Percentiles rank a stretch among this genome's conserved stretches.
Evolutionary conservation across 1,140 invertebrate species (phyloP).

Genomic region (Drosophila mauritiana): DNA sequence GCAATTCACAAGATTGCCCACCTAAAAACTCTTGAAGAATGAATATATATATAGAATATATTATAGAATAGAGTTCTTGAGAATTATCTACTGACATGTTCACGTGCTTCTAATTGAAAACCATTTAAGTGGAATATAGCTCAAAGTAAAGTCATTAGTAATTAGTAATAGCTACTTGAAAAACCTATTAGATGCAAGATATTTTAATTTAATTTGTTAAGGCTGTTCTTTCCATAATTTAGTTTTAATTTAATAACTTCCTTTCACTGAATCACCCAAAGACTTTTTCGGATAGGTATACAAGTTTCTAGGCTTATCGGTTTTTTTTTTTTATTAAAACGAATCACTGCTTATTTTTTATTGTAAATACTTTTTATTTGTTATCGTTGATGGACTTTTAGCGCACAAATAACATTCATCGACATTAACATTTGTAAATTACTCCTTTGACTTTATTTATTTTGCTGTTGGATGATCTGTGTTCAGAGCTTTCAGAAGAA

Average conservation of each 20-base stretch:
- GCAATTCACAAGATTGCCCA: background rate
- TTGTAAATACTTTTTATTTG: background rate
- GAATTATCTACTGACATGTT: conserved; percentile 4
- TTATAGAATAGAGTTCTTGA: background rate
- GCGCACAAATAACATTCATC: background rate
- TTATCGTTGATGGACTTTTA: background rate
- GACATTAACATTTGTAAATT: background rate
- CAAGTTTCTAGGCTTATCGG: background rate
- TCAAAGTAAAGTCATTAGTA: too few relatives aligned
- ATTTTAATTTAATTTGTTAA: background rate
- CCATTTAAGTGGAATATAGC: too few relatives aligned
- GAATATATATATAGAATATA: too few relatives aligned
- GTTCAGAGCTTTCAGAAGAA: background rate
- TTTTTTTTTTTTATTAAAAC: background rate
- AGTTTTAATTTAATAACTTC: background rate
- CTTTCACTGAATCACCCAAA: background rate
- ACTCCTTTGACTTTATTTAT: background rate
- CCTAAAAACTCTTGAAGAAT: background rate
- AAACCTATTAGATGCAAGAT: background rate
- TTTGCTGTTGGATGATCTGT: background rate
- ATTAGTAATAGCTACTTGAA: background rate
- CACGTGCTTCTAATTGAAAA: background rate
- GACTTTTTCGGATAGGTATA: background rate
- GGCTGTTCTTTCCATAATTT: too few relatives aligned
- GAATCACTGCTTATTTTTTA: background rate